Base-by-base conservation (phyloP, 2,888 invertebrate species). In the Chrysina gloriosa region DNA sequence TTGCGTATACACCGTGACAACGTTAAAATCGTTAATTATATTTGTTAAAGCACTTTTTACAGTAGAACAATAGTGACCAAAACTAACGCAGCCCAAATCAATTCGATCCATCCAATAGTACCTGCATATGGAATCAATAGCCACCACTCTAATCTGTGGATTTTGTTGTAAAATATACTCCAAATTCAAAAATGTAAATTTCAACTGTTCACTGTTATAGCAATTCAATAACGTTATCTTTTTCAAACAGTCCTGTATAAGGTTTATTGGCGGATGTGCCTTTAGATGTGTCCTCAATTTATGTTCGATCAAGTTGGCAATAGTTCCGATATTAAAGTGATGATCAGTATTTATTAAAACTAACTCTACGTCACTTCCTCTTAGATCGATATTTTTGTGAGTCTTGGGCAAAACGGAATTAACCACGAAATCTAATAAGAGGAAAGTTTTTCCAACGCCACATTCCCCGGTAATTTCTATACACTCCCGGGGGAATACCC, bases 311-410 rank as follows among this genome's bases (percentile, higher is more conserved):
- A 83, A 65, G 29, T 79, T 75, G 6, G 78, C 71, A 14, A 87
- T 75, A 64, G 80, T 80, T 2, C 79, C 72, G 2, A 82, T 67
- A 69, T 80, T 78, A 66, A 87, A 85, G 69, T 87, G 86, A 72
- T 85, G 84, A 68, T 85, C 84, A 0, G 84, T 83, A 74, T 87
- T 84, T 39, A 88, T 79, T 4, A 86, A 77, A 11, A 87, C 70
- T 1, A 84, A 84, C 42, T 80, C 78, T 5, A 82, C 77, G 56
- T 82, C 76, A n/a, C 84, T 81, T 1, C 86, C 86, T 9, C 81
- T 82, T 36, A 83, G 73, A 7, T 69, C 7, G 29, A 78, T 66
- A 4, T 71, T 74, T 16, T 77, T 68, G 48, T 77, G 78, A n/a
- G 70, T 71, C 9, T 75, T 70, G 0, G 86, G 85, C 4, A 86